Conservation (phyloP, 1,140 invertebrate genomes). For the Brachionus asplanchnoidis region DNA sequence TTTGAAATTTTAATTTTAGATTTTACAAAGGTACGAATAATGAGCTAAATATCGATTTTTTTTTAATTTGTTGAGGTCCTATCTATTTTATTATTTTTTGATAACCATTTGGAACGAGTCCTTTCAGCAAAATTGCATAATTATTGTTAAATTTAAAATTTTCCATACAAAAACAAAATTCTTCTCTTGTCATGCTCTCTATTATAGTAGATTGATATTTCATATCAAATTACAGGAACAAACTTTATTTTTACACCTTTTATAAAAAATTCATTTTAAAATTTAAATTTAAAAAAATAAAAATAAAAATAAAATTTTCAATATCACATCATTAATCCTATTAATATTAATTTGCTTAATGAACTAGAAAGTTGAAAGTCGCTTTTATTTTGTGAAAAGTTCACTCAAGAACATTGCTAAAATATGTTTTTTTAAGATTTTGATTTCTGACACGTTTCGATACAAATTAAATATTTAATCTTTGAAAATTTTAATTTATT, state of each 20-base stretch:
- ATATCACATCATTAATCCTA: background rate
- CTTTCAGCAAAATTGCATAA: background rate
- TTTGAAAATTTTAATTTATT: background rate
- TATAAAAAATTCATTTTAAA: background rate
- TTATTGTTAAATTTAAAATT: background rate
- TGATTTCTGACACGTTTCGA: background rate
- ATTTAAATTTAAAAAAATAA: background rate
- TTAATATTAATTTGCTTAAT: background rate
- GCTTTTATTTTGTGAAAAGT: background rate
- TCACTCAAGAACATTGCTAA: background rate
- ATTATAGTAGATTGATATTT: background rate
- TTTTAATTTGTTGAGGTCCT: background rate
- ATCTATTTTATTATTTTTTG: background rate
- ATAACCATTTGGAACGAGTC: background rate
- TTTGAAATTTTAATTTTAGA: slow-evolving; percentile 6
- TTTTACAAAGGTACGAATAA: slow-evolving; percentile 15
- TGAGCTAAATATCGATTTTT: slow-evolving; percentile 6
- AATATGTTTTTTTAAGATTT: background rate
- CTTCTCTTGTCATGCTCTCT: background rate
- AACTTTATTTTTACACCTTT: background rate
- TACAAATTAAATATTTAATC: background rate
- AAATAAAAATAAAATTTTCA: background rate
- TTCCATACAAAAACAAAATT: background rate
- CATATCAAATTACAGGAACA: background rate
- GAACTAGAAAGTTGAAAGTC: background rate